Evolutionary conservation across 2,113 vertebrate species (phyloP), one percentile per base, ranked within the genome.

Genomic region (Megaceryle maxima): DNA sequence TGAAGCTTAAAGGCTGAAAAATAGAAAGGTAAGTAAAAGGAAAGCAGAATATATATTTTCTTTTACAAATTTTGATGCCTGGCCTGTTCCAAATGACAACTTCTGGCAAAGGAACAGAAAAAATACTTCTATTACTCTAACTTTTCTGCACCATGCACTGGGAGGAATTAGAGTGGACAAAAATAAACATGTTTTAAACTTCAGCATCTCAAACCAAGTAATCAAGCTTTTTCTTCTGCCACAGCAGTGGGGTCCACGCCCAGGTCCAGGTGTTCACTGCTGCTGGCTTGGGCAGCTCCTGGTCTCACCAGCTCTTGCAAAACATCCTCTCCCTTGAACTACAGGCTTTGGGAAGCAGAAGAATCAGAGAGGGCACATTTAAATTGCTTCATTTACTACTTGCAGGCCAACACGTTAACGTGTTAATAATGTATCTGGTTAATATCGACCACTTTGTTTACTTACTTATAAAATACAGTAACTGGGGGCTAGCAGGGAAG

Each of bases 381-480:
- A 33, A 62, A 41, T 66, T 69, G 35, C 48, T n/a, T 89, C 41
- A 64, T 90, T 92, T 97, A 73, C 68, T 89, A 17, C 63, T 92
- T 91, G 91, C 64, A 76, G 48, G 62, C 41, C 1, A 0, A 95
- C 72, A 91, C 37, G 89, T 87, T 41, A 41, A 87, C 64, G 51
- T 70, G 29, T 91, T 91, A 95, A 93, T 56, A 86, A 97, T 95
- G 85, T 79, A 96, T 51, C 50, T 51, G 43, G n/a, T 51, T 51
- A 51, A 41, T 81, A 78, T 75, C 43, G 37, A 55, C 31, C 37
- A 28, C 31, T 81, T 87, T 64, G 43, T 83, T 92, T 69, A 79
- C 35, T 76, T 74, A 91, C 86, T 93, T 67, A 88, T 91, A 95
- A 86, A 83, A 94, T 25, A 57, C 4, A 74, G 78, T 59, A 83